phyloP scores from a whole-genome alignment of 2,113 vertebrate genomes.

The Oryzias woworae region DNA sequence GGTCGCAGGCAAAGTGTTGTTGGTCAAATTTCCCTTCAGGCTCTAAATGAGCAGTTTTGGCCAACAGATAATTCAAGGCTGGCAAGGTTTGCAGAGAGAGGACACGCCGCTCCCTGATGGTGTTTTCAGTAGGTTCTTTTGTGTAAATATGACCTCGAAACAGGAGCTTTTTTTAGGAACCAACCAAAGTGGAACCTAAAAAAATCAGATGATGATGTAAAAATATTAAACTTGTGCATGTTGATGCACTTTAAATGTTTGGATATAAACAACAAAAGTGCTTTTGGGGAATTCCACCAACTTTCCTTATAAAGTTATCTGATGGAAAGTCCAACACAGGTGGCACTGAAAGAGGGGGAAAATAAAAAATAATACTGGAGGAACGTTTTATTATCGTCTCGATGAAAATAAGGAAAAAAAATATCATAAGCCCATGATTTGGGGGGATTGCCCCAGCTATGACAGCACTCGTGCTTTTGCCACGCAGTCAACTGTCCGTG shows the following conservation, averaged over 20 bases:
- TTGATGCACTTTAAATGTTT: not conserved
- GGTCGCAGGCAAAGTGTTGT: not conserved
- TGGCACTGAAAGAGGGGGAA: no score
- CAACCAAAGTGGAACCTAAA: not conserved
- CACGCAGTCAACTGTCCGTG: no score
- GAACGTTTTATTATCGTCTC: no score
- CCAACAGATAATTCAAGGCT: no score
- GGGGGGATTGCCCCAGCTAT: no score
- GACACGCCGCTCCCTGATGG: no score
- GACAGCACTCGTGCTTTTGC: no score
- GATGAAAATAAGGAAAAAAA: no score
- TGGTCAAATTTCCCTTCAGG: slow-evolving; percentile 6
- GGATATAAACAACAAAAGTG: not conserved
- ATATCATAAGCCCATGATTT: no score
- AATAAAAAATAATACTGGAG: no score
- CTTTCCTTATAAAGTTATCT: not conserved
- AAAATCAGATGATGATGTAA: not conserved
- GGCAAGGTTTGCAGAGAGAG: no score
- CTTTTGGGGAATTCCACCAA: slow-evolving; percentile 9
- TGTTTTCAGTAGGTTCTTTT: not conserved
- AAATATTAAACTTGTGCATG: not conserved
- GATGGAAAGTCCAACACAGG: not conserved
- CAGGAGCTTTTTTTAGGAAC: not conserved
- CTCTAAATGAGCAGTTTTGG: no score
- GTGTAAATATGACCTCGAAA: not conserved